Evolutionary conservation across 1,140 invertebrate genomes (phyloP).

Genomic region (Oscheius sp.): DNA sequence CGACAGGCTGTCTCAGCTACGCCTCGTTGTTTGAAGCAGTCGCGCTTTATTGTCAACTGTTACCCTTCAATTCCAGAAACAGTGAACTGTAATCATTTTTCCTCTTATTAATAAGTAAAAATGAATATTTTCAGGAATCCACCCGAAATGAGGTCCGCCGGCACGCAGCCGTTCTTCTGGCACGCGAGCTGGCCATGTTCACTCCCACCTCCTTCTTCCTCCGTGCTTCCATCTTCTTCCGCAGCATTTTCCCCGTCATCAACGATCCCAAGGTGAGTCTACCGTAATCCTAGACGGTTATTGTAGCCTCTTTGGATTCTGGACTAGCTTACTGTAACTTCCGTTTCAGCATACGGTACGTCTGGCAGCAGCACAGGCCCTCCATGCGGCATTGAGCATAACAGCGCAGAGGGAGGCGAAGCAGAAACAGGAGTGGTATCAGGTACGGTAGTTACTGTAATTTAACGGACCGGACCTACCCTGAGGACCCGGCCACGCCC

Average conservation of each 20-base stretch:
- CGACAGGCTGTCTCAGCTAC: not conserved
- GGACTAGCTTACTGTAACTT: too few species aligned
- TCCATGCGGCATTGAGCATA: slow-evolving; percentile 85
- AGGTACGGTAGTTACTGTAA: too few species aligned
- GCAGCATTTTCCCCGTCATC: slow-evolving; percentile 84
- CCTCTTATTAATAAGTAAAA: not conserved
- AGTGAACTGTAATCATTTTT: not conserved
- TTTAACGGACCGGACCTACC: too few species aligned
- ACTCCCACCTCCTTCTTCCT: slow-evolving; percentile 98
- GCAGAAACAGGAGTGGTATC: slow-evolving; percentile 83
- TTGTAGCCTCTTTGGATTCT: too few species aligned
- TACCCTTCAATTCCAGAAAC: not conserved
- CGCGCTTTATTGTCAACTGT: not conserved
- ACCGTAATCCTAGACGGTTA: slow-evolving; percentile 14
- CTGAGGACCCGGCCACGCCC: too few species aligned
- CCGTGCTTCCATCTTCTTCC: slow-evolving; percentile 92
- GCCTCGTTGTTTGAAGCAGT: not conserved
- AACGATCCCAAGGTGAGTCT: slow-evolving; percentile 77
- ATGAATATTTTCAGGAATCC: not conserved
- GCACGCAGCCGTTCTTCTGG: slow-evolving; percentile 71
- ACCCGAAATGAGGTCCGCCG: slow-evolving; percentile 20
- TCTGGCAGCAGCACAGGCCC: slow-evolving; percentile 84
- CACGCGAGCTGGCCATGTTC: slow-evolving; percentile 87
- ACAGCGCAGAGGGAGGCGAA: slow-evolving; percentile 90
- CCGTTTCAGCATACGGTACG: slow-evolving; percentile 73